These are phyloP conservation scores for Beris chalybata DNA, from an alignment of 2,888 invertebrate genomes.

Conservation along the genomic window DNA sequence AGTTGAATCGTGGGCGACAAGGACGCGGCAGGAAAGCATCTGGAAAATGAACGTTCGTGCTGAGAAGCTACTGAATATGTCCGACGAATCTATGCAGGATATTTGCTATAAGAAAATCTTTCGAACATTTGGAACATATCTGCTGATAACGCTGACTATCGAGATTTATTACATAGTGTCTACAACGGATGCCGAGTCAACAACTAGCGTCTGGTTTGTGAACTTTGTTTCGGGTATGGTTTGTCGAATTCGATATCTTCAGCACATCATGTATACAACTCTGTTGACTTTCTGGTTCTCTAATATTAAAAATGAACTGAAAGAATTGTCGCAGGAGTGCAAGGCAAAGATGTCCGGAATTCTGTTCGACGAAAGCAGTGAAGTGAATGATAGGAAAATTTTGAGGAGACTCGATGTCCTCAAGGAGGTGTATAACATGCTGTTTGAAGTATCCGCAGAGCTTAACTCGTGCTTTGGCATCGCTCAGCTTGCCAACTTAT, in stretches of 20 bases:
- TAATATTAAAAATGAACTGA: conserved; percentile 20
- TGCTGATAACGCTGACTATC: conserved; percentile 10
- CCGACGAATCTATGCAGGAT: conserved; percentile 23
- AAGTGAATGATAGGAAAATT: conserved; percentile 24
- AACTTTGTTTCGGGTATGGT: conserved; percentile 22
- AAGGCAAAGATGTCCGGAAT: conserved; percentile 2
- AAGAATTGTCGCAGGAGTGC: conserved; percentile 8
- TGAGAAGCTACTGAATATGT: conserved; percentile 18
- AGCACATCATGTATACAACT: conserved; percentile 30
- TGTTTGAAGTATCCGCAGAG: conserved; percentile 37
- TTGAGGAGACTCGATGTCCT: conserved; percentile 33
- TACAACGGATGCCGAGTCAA: not conserved
- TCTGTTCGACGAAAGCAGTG: not conserved
- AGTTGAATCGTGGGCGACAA: conserved; percentile 32
- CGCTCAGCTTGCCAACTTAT: conserved; percentile 37
- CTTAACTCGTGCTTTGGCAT: conserved; percentile 38
- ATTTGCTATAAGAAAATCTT: conserved; percentile 20
- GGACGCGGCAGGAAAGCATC: conserved; percentile 33
- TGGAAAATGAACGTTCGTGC: conserved; percentile 29
- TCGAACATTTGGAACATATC: conserved; percentile 22
- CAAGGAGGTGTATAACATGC: conserved; percentile 36
- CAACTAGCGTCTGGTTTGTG: conserved; percentile 14
- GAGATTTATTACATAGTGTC: conserved; percentile 14
- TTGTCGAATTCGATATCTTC: conserved; percentile 24
- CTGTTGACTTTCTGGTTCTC: conserved; percentile 22